Evolutionary conservation across 2,113 vertebrate species (phyloP), one percentile per base, ranked within the genome.

Genomic region (Epinephelus fuscoguttatus): DNA sequence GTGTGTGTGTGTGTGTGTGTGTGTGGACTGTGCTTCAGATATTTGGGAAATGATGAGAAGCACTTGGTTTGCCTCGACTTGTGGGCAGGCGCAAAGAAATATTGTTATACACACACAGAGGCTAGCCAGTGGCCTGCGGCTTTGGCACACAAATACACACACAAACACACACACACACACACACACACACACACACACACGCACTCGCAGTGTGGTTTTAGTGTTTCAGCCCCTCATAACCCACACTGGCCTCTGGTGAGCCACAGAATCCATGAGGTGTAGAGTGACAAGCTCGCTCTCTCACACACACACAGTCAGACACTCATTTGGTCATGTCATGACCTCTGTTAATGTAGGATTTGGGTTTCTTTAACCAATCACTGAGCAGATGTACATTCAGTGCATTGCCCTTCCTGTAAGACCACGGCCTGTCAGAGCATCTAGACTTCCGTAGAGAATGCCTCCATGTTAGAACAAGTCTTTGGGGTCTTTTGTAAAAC

Each of bases 201-300:
- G 18, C 49, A 27, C 64, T 80, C 75, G 53, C 82, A 70, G 66
- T 95, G 94, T 94, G 94, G 94, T 94, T 93, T 88, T 90, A 91
- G 92, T 86, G 86, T 91, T 92, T 84, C 81, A 91, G 89, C 89
- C 92, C 88, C 77, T 30, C 70, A 75, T 93, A 92, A 94, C 94
- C 93, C 94, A 92, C 94, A 94, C 89, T 93, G 93, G 93, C 92
- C 93, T 94, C 90, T 94, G 93, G 91, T 93, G 93, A 90, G 91
- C 93, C 94, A 88, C 93, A 94, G 89, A 67, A 87, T 92, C 89
- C 88, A 71, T 79, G 80, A 87, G 91, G 93, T 94, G 86, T 94
- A 92, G 92, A 93, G 91, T 94, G 91, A 93, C 91, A 90, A 80
- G 61, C 72, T 73, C 75, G 42, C 74, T 64, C 76, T 30, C 68